Evolutionary conservation across 2,888 invertebrate species (phyloP).

Genomic region (Pollenia labialis): DNA sequence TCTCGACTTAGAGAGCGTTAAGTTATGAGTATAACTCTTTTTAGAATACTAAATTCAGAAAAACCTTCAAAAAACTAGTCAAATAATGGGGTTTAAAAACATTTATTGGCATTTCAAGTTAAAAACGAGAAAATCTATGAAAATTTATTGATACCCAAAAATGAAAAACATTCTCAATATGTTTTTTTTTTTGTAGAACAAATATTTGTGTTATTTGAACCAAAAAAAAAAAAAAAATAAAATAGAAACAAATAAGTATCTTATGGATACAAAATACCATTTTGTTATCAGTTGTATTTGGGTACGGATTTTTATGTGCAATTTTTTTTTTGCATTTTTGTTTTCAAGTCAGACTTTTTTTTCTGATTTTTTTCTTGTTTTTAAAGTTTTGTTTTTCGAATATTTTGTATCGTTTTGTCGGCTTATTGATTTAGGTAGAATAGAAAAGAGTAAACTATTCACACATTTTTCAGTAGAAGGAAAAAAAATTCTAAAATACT

Average conservation of each 20-base stretch:
- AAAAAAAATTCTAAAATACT: slow-evolving; percentile 8
- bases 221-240: neutral
- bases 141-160: slow-evolving; percentile 37
- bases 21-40: neutral
- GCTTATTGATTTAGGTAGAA: slow-evolving; percentile 51
- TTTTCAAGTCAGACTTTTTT: neutral
- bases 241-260: slow-evolving; percentile 10
- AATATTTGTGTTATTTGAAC: neutral
- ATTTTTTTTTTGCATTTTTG: slow-evolving; percentile 6
- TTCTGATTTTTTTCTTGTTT: neutral
- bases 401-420: slow-evolving; percentile 48
- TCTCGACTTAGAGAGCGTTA: slow-evolving; percentile 17
- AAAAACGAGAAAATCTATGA: slow-evolving; percentile 29
- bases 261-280: slow-evolving; percentile 12
- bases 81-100: neutral
- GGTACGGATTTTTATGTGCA: neutral
- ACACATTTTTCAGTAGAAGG: slow-evolving; percentile 5
- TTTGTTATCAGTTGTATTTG: neutral
- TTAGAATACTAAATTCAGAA: neutral
- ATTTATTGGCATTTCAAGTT: slow-evolving; percentile 46
- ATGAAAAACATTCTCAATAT: neutral
- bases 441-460: slow-evolving; percentile 22
- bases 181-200: neutral
- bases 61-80: slow-evolving; percentile 32
- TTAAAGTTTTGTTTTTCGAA: slow-evolving; percentile 16